Base-by-base conservation (phyloP, 1,140 invertebrate species). In the Cydia amplana region DNA sequence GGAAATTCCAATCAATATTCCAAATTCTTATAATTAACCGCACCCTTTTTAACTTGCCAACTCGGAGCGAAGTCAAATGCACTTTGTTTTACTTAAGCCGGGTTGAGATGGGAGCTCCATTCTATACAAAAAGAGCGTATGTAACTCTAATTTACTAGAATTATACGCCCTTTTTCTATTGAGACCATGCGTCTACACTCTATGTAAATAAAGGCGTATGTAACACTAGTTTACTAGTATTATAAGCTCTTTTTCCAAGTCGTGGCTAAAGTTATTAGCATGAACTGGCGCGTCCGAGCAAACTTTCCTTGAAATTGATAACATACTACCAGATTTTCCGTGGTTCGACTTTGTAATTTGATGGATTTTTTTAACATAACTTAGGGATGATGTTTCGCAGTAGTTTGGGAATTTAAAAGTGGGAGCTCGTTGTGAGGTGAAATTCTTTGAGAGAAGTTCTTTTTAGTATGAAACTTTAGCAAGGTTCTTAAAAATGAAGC, bases 1-100 rank as follows among this genome's bases (percentile, higher is more conserved):
- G 7, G 2, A 60, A 60, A 23, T 60, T n/a, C 55, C 18, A 60
- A 60, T 60, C 55, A 60, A 60, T 60, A 60, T 60, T 60, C 20
- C 5, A 60, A 60, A 20, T 60, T 60, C 55, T 23, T 36, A 72
- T 74, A 74, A 78, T 77, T 77, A 79, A 77, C 74, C 70, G 32
- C 75, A 36, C 60, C 36, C 51, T 32, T 70, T 75, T 74, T 7
- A 79, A 78, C 70, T 79, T 78, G 43, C 75, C 70, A 77, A 80
- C 76, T 80, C 28, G 55, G 36, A 77, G 74, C 76, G 75, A 60
- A 82, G 81, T 79, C 81, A 80, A 79, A 82, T 78, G 75, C 82
- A 83, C 80, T 83, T 83, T 82, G 80, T 82, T 80, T 82, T 82
- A 82, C 79, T 83, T 82, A 46, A 46, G 43, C 82, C 46, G 76